These are phyloP conservation scores for Eurytoma californica DNA, from an alignment of 2,888 invertebrate species.

Conservation along the genomic window DNA sequence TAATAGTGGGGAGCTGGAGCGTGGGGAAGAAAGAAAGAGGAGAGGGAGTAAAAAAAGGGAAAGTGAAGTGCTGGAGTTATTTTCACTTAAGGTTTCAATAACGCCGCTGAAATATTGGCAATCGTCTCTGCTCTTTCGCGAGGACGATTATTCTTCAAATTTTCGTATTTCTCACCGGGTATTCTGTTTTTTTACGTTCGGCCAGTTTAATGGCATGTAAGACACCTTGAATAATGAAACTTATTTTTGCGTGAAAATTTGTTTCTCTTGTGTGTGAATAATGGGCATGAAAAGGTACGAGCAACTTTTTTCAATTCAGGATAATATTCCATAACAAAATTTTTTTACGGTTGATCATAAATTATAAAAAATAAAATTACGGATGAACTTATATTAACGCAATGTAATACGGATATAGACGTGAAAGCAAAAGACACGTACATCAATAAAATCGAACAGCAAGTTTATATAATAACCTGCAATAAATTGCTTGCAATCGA, in stretches of 20 bases:
- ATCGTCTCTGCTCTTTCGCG: slow-evolving; percentile 6
- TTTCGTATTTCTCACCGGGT: background rate
- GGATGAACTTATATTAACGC: no score
- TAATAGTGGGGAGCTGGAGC: slow-evolving; percentile 1
- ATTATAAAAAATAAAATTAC: no score
- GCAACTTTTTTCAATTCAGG: no score
- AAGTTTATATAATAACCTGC: background rate
- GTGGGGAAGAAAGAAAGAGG: slow-evolving; percentile 4
- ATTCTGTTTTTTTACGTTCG: background rate
- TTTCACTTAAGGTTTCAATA: slow-evolving; percentile 44
- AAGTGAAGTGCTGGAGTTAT: slow-evolving; percentile 44
- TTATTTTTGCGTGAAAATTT: no score
- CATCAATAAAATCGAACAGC: background rate
- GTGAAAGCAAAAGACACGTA: background rate
- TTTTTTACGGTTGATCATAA: no score
- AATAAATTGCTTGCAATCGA: slow-evolving; percentile 6
- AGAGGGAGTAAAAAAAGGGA: slow-evolving; percentile 36
- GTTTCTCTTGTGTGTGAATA: no score
- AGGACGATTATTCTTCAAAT: background rate
- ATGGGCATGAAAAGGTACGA: background rate
- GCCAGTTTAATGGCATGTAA: background rate
- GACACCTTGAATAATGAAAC: background rate
- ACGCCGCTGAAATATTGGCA: slow-evolving; percentile 31
- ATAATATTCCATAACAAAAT: no score
- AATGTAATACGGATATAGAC: no score